phyloP scores from a whole-genome alignment of 2,113 vertebrate species.

The Melanostigma gelatinosum region DNA sequence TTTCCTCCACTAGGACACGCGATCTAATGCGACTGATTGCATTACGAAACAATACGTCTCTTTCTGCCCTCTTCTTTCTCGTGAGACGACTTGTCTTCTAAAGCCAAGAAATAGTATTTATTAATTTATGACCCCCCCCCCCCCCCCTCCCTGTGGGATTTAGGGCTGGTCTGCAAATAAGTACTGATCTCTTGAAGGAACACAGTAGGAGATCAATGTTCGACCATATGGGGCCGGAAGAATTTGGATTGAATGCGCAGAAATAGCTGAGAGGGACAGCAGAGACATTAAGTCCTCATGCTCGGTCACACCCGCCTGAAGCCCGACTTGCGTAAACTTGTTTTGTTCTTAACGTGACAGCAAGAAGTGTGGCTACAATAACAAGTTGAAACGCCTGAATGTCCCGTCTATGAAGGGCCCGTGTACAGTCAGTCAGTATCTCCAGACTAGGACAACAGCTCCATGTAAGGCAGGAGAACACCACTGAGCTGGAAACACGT shows the following conservation, averaged over 20 bases:
- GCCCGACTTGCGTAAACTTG: background rate
- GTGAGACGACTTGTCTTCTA: background rate
- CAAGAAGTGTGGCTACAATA: background rate
- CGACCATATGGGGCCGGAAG: background rate
- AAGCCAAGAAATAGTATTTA: conserved; percentile 20
- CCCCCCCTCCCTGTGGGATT: background rate
- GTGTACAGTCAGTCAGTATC: conserved; percentile 12
- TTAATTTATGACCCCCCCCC: background rate
- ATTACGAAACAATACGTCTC: background rate
- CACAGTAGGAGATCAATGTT: conserved; percentile 27
- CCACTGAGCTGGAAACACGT: background rate
- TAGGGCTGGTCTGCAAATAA: background rate
- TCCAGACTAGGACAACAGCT: conserved; percentile 3
- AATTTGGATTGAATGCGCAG: background rate
- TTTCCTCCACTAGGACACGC: background rate
- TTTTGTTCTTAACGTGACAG: background rate
- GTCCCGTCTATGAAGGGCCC: background rate
- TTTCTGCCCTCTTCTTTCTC: background rate
- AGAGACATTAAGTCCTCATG: background rate
- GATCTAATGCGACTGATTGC: background rate
- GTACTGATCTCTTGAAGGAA: conserved; percentile 36
- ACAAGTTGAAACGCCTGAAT: background rate
- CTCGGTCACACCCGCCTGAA: background rate
- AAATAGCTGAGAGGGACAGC: background rate
- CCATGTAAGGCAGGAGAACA: background rate